These are phyloP conservation scores for Austrolebias charrua DNA, from an alignment of 2,797 vertebrate species.

Conservation along the genomic window DNA sequence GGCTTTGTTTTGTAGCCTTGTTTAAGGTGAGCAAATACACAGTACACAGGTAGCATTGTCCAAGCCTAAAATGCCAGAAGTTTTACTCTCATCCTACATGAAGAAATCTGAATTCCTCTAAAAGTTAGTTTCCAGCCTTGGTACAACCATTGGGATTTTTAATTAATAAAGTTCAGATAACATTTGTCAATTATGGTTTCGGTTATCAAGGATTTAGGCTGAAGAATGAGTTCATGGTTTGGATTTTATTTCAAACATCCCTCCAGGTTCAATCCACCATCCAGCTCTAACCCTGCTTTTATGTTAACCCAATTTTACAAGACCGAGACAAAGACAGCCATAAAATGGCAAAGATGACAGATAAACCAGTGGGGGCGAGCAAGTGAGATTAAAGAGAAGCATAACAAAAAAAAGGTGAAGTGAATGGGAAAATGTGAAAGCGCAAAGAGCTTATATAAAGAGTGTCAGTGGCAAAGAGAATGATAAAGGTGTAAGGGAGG, in stretches of 20 bases:
- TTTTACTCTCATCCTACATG: conserved; percentile 15
- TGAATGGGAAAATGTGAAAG: conserved; percentile 14
- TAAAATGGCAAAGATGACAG: conserved; percentile 34
- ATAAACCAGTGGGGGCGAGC: conserved; percentile 26
- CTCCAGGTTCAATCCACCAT: conserved; percentile 43
- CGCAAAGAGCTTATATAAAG: neutral
- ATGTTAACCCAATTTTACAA: conserved; percentile 72
- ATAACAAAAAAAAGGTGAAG: conserved; percentile 18
- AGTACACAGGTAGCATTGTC: conserved; percentile 24
- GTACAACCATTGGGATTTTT: neutral
- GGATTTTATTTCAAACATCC: conserved; percentile 15
- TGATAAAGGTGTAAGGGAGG: conserved; percentile 37
- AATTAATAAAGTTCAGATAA: conserved; percentile 22
- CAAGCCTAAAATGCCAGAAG: neutral
- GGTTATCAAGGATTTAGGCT: conserved; percentile 18
- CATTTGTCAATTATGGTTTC: conserved; percentile 3
- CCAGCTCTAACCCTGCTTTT: conserved; percentile 61
- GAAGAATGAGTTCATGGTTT: conserved; percentile 6
- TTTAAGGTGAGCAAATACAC: conserved; percentile 22
- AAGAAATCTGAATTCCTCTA: neutral
- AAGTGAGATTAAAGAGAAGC: neutral
- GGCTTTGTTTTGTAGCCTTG: conserved; percentile 51
- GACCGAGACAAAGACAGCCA: conserved; percentile 39
- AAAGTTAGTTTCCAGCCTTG: conserved; percentile 4
- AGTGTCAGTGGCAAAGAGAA: conserved; percentile 15